A percentile compares a stretch with the other conserved stretches of the same genome.
Evolutionary conservation across 1,140 invertebrate species (phyloP).

Genomic region (Dysdera silvatica): DNA sequence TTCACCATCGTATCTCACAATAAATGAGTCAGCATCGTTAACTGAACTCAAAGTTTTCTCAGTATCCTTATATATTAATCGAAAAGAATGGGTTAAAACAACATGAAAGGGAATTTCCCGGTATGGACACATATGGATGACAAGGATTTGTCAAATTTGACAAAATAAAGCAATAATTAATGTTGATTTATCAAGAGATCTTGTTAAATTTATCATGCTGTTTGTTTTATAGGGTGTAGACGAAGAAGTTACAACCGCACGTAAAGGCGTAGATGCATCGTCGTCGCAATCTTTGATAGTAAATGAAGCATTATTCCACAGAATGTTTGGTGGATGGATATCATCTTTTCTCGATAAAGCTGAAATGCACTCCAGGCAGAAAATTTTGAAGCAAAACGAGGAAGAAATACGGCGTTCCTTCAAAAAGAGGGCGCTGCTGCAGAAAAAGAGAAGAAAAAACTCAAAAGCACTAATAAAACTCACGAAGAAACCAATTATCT

Average conservation of each 20-base stretch:
- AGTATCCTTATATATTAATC: no score
- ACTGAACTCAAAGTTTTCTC: no score
- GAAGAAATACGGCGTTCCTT: background rate
- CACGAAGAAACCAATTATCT: background rate
- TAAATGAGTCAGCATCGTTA: no score
- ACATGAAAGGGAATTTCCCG: no score
- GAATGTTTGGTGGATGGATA: constrained; percentile 9
- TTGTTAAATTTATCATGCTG: no score
- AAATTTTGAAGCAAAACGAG: background rate
- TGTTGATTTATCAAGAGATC: background rate
- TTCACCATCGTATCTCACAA: no score
- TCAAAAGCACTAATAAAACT: background rate
- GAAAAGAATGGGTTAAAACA: no score
- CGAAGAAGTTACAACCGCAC: background rate
- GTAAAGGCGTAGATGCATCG: background rate
- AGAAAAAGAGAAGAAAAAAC: background rate
- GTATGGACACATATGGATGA: no score
- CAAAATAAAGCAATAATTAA: background rate
- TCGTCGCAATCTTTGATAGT: background rate
- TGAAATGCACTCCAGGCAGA: background rate
- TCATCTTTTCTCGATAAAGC: background rate
- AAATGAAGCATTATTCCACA: background rate
- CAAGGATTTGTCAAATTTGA: background rate
- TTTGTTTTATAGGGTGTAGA: background rate
- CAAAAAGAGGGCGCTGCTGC: background rate